Base-by-base conservation (phyloP, 2,113 vertebrate species). In the Tauraco erythrolophus region DNA sequence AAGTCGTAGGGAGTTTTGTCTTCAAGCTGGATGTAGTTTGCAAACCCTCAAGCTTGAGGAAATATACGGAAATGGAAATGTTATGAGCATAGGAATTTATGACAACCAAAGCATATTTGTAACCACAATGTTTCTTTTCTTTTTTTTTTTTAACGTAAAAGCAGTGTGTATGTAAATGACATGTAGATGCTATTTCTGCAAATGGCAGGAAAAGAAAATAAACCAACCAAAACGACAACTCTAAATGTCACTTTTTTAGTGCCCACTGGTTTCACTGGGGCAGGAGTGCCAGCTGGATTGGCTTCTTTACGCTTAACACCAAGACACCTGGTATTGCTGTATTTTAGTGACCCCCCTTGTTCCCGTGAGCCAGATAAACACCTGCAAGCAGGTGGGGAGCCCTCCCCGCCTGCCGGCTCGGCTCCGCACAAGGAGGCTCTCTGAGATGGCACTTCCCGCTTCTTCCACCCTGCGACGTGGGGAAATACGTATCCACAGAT, bases 31-130 rank as follows among this genome's bases (percentile, higher is more conserved):
- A 97, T 97, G 93, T 53, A 65, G 84, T 84, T 95, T 96, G 93
- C 61, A 84, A 86, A 89, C 93, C 95, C 94, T 97, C 51, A 95
- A 97, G 92, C 95, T 97, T 94, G 78, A 97, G 88, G 71, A 97
- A 92, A 95, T 85, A 97, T 10, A 98, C 51, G 14, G 83, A 89
- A 95, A 98, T 97, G 98, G 83, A 97, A 97, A 96, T 96, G 93
- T 92, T 93, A 98, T 71, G 72, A 96, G 93, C 82, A 92, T 12
- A 94, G 48, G 94, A 94, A 96, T 93, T 94, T 71, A 92, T 85
- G 92, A 95, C 66, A 96, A 85, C 79, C 62, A 96, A 97, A 96
- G 94, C 88, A 94, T 77, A 84, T 91, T 86, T 89, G 65, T 85
- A 92, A 94, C 75, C 84, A 87, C 96, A 85, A 85, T 64, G 37